Evolutionary conservation across 2,888 invertebrate genomes (phyloP).

Genomic region (Eupithecia centaureata): DNA sequence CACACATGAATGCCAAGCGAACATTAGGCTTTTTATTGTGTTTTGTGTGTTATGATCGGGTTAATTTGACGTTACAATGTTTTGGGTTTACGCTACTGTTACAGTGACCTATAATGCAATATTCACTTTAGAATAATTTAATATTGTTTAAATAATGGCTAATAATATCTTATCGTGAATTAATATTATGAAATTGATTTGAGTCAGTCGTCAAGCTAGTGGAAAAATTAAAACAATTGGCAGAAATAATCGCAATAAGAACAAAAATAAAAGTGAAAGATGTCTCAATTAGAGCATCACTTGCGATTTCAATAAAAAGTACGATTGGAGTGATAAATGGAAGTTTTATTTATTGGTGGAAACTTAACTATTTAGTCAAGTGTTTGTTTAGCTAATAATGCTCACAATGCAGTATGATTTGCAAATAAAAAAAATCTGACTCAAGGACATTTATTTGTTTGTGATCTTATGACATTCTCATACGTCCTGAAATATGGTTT

Average conservation of each 20-base stretch:
- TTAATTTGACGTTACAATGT: slow-evolving; percentile 58
- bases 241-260: slow-evolving; percentile 20
- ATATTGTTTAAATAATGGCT: no score
- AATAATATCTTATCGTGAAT: neutral
- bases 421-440: no score
- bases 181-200: neutral
- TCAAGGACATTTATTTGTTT: no score
- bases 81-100: slow-evolving; percentile 33
- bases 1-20: slow-evolving; percentile 74
- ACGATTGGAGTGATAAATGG: slow-evolving; percentile 41
- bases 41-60: slow-evolving; percentile 60
- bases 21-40: slow-evolving; percentile 53
- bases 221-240: neutral
- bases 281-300: slow-evolving; percentile 59
- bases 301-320: slow-evolving; percentile 59
- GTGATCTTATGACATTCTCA: no score
- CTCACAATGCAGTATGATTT: no score
- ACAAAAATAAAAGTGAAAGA: slow-evolving; percentile 47
- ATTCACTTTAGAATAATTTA: neutral
- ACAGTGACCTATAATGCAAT: slow-evolving; percentile 24
- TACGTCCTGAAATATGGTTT: no score
- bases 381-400: no score
- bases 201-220: slow-evolving; percentile 1
- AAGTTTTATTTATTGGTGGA: neutral
- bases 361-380: no score